phyloP scores from a whole-genome alignment of 1,140 invertebrate genomes.

The Littorina saxatilis region DNA sequence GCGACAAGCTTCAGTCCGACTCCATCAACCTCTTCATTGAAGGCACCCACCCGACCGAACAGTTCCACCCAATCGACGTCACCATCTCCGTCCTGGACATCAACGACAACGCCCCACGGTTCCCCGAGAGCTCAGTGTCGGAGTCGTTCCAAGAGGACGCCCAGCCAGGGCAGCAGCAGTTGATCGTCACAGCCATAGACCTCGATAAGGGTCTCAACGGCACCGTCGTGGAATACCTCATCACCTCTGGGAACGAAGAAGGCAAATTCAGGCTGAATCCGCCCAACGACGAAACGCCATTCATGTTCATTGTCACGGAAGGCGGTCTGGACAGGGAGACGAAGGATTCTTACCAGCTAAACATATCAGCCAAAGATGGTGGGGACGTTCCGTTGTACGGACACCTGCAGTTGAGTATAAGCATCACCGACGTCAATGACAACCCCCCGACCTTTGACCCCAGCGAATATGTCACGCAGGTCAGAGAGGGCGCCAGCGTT shows the following conservation, averaged over 20 bases:
- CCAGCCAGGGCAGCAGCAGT: slow-evolving; percentile 80
- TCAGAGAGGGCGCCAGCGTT: slow-evolving; percentile 60
- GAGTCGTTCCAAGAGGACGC: slow-evolving; percentile 74
- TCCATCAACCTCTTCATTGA: slow-evolving; percentile 51
- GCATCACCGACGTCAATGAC: slow-evolving; percentile 94
- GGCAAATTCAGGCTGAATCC: slow-evolving; percentile 57
- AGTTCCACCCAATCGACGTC: slow-evolving; percentile 56
- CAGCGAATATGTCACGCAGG: slow-evolving; percentile 70
- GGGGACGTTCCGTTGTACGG: slow-evolving; percentile 86
- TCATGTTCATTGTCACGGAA: slow-evolving; percentile 76
- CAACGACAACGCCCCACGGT: slow-evolving; percentile 94
- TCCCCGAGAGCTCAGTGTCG: slow-evolving; percentile 72
- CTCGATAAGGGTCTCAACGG: slow-evolving; percentile 79
- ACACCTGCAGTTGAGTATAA: slow-evolving; percentile 83
- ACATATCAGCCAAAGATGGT: slow-evolving; percentile 87
- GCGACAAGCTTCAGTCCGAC: slow-evolving; percentile 48
- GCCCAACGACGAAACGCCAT: slow-evolving; percentile 46
- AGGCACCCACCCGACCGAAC: slow-evolving; percentile 39
- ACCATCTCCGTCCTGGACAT: slow-evolving; percentile 80
- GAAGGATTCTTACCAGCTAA: slow-evolving; percentile 84
- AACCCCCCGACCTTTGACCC: slow-evolving; percentile 94
- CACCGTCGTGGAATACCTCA: slow-evolving; percentile 52
- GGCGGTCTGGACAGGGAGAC: slow-evolving; percentile 92
- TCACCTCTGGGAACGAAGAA: slow-evolving; percentile 62
- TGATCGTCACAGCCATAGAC: slow-evolving; percentile 76